Evolutionary conservation across 2,888 invertebrate species (phyloP).

Genomic region (Cacoxenus indagator): DNA sequence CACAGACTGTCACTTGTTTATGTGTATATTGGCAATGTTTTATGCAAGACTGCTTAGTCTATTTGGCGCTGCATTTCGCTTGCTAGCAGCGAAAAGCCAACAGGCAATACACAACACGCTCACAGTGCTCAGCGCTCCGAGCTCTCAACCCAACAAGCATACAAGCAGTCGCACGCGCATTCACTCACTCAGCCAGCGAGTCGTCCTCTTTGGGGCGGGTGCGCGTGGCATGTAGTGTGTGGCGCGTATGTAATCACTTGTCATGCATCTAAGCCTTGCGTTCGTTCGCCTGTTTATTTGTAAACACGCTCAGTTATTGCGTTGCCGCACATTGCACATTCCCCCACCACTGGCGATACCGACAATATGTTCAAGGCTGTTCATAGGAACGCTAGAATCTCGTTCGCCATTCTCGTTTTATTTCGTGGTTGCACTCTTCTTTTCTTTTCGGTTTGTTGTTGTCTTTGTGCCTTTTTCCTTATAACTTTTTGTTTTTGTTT

Average conservation of each 20-base stretch:
- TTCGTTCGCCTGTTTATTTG: constrained; percentile 5
- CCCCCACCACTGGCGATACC: not conserved
- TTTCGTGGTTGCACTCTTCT: not conserved
- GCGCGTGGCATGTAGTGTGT: not conserved
- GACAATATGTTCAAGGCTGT: not conserved
- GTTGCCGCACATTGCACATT: not conserved
- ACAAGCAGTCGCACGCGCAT: not conserved
- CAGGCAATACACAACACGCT: not conserved
- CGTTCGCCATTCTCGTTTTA: not conserved
- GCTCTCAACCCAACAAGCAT: too few species aligned
- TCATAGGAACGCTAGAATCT: not conserved
- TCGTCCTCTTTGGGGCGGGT: too few species aligned
- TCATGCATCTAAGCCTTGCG: constrained; percentile 3
- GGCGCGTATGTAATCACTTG: constrained; percentile 11
- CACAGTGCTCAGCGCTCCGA: too few species aligned
- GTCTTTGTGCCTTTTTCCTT: not conserved
- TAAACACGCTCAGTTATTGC: constrained; percentile 13
- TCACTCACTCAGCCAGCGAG: too few species aligned
- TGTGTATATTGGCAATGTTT: not conserved
- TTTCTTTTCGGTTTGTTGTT: not conserved
- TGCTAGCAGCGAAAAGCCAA: not conserved
- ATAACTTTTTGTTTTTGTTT: not conserved
- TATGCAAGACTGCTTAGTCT: not conserved
- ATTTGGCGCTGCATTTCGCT: not conserved
- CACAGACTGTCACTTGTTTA: not conserved